Conservation (phyloP, 2,797 vertebrate genomes). For the Sebastes vulpes region DNA sequence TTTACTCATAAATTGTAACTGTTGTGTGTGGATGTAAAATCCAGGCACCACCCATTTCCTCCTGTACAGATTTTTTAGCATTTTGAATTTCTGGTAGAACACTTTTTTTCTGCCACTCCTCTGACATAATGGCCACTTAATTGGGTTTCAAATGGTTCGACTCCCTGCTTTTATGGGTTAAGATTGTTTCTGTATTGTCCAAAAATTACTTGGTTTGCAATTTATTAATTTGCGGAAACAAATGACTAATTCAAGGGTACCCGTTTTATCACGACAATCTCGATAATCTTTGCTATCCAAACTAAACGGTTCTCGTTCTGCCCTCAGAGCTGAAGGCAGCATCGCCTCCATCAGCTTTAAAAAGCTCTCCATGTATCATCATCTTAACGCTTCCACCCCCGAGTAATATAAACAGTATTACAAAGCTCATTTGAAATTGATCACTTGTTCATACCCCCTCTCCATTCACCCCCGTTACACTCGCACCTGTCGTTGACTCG, state of each 20-base stretch:
- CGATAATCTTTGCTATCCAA: background rate
- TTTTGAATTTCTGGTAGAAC: background rate
- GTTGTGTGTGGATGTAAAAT: background rate
- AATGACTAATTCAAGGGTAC: background rate
- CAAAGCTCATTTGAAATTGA: constrained; percentile 75
- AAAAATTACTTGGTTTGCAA: background rate
- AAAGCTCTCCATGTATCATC: constrained; percentile 48
- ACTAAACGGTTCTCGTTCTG: background rate
- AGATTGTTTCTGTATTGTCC: background rate
- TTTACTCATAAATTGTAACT: too few species aligned
- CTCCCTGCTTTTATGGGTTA: too few species aligned
- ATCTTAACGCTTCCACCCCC: constrained; percentile 31
- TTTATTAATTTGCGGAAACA: background rate
- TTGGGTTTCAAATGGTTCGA: background rate
- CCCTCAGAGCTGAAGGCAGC: constrained; percentile 5
- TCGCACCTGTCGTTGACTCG: constrained; percentile 82
- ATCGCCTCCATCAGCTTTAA: constrained; percentile 18
- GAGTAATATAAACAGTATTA: constrained; percentile 63
- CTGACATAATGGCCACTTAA: background rate
- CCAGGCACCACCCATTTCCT: background rate
- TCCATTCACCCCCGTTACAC: constrained; percentile 39
- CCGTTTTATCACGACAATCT: background rate
- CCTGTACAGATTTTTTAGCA: background rate
- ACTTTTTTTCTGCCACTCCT: background rate
- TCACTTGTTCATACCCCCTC: constrained; percentile 62